Evolutionary conservation across 2,888 invertebrate species (phyloP).

Genomic region (Lasioglossum figueresi): DNA sequence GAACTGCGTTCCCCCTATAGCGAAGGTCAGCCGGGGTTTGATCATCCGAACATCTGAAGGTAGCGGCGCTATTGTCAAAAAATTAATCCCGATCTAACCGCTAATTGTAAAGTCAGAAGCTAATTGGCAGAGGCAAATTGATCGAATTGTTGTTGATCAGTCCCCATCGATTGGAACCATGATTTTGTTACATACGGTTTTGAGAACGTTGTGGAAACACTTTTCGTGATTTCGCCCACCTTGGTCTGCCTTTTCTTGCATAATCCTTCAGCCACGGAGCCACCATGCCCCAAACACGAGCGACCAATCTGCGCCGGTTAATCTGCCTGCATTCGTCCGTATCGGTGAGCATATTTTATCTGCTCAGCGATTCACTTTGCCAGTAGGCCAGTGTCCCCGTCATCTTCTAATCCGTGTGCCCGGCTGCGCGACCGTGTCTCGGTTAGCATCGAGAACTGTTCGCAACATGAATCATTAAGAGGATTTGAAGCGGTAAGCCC

Average conservation of each 20-base stretch:
- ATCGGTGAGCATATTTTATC: neutral
- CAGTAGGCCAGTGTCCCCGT: neutral
- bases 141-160: neutral
- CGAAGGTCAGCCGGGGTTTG: neutral
- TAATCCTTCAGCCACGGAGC: neutral
- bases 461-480: constrained; percentile 1
- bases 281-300: neutral
- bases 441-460: neutral
- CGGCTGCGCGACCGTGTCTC: neutral
- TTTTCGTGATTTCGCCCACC: neutral
- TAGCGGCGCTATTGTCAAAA: neutral
- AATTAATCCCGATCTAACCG: neutral
- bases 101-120: neutral
- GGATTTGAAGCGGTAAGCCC: constrained; percentile 11
- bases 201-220: too few species aligned
- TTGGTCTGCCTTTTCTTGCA: too few species aligned
- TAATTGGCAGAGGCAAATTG: neutral
- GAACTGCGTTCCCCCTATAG: neutral
- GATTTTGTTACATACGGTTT: too few species aligned
- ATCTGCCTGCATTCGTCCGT: neutral
- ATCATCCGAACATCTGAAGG: neutral
- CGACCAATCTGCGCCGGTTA: neutral
- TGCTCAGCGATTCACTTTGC: neutral
- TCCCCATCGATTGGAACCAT: too few species aligned
- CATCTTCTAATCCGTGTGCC: neutral